phyloP scores from a whole-genome alignment of 53 echinoderm and acorn worm genomes.

The Stichopus horrens region DNA sequence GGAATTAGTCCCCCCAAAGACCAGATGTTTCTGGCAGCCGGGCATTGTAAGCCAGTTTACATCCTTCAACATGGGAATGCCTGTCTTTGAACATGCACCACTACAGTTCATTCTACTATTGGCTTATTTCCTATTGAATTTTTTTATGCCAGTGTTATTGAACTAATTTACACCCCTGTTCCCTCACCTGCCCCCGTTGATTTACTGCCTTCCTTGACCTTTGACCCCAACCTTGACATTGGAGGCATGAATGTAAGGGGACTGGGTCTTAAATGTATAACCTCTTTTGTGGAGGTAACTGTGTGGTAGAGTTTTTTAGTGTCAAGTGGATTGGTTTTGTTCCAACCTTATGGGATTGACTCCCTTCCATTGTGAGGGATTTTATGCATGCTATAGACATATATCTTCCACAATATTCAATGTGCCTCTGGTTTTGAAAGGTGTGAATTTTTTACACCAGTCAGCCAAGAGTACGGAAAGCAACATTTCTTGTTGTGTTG shows the following conservation, averaged over 20 bases:
- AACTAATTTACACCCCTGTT: slow-evolving; percentile 36
- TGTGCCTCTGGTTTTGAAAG: neutral
- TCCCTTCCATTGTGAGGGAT: neutral
- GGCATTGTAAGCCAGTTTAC: too few relatives aligned
- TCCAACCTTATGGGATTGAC: neutral
- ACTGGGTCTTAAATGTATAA: neutral
- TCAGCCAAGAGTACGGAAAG: too few relatives aligned
- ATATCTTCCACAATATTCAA: neutral
- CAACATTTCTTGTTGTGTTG: too few relatives aligned
- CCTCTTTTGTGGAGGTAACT: neutral
- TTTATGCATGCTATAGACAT: neutral
- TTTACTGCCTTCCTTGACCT: slow-evolving; percentile 17
- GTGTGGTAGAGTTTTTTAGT: slow-evolving; percentile 3
- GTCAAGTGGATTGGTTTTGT: neutral
- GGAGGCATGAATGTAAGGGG: slow-evolving; percentile 23
- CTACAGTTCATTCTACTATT: slow-evolving; percentile 4
- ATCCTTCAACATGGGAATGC: too few relatives aligned
- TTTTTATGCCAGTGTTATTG: slow-evolving; percentile 15
- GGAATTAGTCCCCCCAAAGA: too few relatives aligned
- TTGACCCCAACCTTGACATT: slow-evolving; percentile 17
- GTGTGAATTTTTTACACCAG: neutral
- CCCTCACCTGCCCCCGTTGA: slow-evolving; percentile 16
- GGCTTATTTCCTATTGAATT: neutral
- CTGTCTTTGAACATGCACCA: neutral
- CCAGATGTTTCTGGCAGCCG: too few relatives aligned